phyloP scores from a whole-genome alignment of 2,888 invertebrate species.

The Stratiomys singularior region DNA sequence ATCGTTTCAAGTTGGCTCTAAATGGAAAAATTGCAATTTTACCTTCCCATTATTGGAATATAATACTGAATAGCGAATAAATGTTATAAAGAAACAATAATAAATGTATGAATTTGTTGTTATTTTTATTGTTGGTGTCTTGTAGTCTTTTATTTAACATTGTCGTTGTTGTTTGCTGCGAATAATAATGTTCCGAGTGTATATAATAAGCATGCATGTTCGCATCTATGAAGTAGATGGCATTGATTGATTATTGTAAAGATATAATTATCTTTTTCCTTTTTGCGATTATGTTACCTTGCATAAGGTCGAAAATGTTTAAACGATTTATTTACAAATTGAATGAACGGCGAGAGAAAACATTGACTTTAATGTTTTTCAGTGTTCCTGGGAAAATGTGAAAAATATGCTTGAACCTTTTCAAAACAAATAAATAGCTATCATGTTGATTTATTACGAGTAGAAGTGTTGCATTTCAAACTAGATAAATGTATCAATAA shows the following conservation, averaged over 20 bases:
- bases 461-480: no score
- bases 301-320: background rate
- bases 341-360: no score
- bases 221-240: no score
- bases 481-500: no score
- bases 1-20: background rate
- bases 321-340: no score
- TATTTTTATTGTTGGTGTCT: slow-evolving; percentile 4
- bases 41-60: background rate
- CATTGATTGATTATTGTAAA: slow-evolving; percentile 32
- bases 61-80: no score
- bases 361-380: no score
- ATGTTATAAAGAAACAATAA: background rate
- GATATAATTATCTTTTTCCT: background rate
- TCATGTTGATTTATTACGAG: no score
- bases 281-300: background rate
- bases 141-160: background rate
- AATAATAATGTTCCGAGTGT: slow-evolving; percentile 11
- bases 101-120: background rate
- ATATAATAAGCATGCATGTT: no score
- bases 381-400: no score
- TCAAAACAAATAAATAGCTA: no score
- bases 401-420: no score
- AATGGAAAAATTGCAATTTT: slow-evolving; percentile 30
- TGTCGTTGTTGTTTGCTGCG: background rate